phyloP scores from a whole-genome alignment of 2,888 invertebrate species.

The Dilophus febrilis region DNA sequence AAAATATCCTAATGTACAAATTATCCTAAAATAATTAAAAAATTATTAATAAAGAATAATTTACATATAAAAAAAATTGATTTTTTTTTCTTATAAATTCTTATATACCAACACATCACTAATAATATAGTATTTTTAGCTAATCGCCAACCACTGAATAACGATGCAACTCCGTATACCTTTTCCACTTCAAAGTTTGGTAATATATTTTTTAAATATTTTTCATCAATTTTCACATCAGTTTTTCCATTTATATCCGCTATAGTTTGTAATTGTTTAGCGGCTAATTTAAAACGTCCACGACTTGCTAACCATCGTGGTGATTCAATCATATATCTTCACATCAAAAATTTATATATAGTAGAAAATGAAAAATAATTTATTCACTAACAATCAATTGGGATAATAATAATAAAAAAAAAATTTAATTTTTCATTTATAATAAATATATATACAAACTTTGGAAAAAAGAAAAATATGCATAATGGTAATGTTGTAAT shows the following conservation, averaged over 20 bases:
- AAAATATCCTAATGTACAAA: conserved; percentile 34
- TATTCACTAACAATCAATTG: too few species aligned
- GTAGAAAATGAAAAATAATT: too few species aligned
- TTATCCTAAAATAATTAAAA: too few species aligned
- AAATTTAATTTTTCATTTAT: not conserved
- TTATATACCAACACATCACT: conserved; percentile 35
- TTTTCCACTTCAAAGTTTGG: conserved; percentile 24
- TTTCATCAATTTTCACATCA: conserved; percentile 23
- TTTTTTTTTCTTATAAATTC: too few species aligned
- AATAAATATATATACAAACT: conserved; percentile 20
- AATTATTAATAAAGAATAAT: too few species aligned
- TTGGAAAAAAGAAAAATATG: conserved; percentile 28
- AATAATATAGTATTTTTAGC: conserved; percentile 37
- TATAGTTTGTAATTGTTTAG: conserved; percentile 34
- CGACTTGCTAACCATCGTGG: conserved; percentile 44
- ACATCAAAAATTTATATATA: too few species aligned
- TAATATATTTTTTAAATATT: conserved; percentile 30
- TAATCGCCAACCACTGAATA: conserved; percentile 38
- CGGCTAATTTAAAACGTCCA: conserved; percentile 32
- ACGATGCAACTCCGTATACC: conserved; percentile 34
- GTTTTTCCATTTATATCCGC: conserved; percentile 34
- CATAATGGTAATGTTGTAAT: conserved; percentile 32
- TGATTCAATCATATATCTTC: conserved; percentile 44
- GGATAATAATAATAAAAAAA: too few species aligned
- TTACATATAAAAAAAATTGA: too few species aligned